Percentiles rank a stretch among this genome's conserved stretches.
Conservation (phyloP, 2,888 invertebrate species). For the Apodemia zela region DNA sequence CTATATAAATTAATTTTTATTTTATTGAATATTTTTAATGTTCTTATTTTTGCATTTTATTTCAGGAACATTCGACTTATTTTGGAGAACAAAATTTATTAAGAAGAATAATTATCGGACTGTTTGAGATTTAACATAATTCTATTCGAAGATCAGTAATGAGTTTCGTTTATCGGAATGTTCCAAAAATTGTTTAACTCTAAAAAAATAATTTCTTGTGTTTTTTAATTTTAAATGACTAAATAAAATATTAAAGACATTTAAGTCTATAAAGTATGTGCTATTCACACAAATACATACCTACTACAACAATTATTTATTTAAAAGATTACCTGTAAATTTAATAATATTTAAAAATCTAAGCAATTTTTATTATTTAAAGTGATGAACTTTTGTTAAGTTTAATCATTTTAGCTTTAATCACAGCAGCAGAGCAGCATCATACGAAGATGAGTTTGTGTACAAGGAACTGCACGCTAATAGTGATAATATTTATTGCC, state of each 20-base stretch:
- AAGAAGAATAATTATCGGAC: background rate
- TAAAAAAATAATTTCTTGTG: background rate
- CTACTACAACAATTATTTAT: too few relatives aligned
- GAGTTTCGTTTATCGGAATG: background rate
- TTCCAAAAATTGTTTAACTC: background rate
- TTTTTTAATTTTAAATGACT: background rate
- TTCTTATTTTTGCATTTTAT: background rate
- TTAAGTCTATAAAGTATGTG: background rate
- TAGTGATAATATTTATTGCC: conserved; percentile 43
- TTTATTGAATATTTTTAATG: background rate
- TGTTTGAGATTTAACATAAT: background rate
- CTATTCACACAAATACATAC: background rate
- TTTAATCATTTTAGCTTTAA: conserved; percentile 2
- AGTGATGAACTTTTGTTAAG: conserved; percentile 1
- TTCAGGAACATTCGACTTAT: background rate
- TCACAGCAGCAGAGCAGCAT: background rate
- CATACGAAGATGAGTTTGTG: background rate
- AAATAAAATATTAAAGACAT: background rate
- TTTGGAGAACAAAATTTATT: background rate
- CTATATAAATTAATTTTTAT: too few relatives aligned
- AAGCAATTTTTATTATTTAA: background rate
- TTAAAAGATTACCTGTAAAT: too few relatives aligned
- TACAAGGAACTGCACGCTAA: background rate
- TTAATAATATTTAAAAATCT: background rate
- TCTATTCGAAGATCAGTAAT: background rate